Evolutionary conservation across 2,113 vertebrate genomes (phyloP), one percentile per base, ranked within the genome.

Genomic region (Harpagus bidentatus): DNA sequence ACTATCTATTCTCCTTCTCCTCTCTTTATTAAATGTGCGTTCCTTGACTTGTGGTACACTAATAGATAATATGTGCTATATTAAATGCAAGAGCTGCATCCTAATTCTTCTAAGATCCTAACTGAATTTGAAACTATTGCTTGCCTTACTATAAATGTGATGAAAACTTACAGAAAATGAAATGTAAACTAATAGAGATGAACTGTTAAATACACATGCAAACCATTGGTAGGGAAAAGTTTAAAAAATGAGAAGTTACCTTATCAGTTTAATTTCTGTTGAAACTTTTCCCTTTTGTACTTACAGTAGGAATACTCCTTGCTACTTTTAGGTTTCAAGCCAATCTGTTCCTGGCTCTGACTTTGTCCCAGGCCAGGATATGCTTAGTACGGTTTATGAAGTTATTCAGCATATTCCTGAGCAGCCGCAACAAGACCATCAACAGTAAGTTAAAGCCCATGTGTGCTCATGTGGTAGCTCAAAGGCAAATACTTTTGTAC

Each of bases 341-440:
- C 96, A 93, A 7, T 82, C 96, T 43, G 45, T 59, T 91, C 80
- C 96, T 74, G 87, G 26, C 78, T 95, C 97, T 82, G 96, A 96
- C 62, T 82, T 70, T 73, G 42, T 90, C 5, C 26, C 95, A n/a
- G 88, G 86, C 32, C 98, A 97, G 70, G 97, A 98, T 38, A 36
- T 96, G 43, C 95, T 97, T 38, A 95, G 76, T 65, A 98, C 98
- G 0, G 81, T 98, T 87, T 98, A 98, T 56, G 98, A 98, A 97
- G 98, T 98, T 53, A 98, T 98, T 94, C 97, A 97, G 34, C 96
- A 98, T 55, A 86, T 98, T 95, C 98, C 98, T 81, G 97, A 96
- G 58, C 98, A 92, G 58, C 70, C 38, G 2, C 95, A 97, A 26
- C 82, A 97, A 70, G 96, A 97, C 28, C 82, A 77, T 38, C 88